phyloP scores from a whole-genome alignment of 2,888 invertebrate species.

The Fabriciana adippe region DNA sequence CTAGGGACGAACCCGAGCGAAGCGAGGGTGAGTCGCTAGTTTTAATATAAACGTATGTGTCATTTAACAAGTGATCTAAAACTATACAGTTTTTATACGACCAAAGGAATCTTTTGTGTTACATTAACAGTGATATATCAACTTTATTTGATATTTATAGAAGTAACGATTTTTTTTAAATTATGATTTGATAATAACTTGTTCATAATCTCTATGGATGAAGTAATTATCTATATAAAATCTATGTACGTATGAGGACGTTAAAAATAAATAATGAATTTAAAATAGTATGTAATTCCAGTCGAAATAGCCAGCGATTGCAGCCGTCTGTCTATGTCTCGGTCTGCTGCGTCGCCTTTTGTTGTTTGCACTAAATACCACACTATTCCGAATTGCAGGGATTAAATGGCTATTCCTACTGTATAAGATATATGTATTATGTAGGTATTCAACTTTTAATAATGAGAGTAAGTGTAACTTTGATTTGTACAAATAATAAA shows the following conservation, averaged over 20 bases:
- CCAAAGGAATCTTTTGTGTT: too few relatives aligned
- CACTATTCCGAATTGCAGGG: slow-evolving; percentile 14
- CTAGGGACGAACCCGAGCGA: too few relatives aligned
- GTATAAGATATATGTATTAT: not conserved
- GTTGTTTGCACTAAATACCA: slow-evolving; percentile 25
- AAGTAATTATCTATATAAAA: not conserved
- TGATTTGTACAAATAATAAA: too few relatives aligned
- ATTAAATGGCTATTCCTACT: slow-evolving; percentile 15
- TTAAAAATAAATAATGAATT: slow-evolving; percentile 18
- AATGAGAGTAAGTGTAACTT: not conserved
- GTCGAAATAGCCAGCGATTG: slow-evolving; percentile 26
- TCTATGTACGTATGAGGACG: not conserved
- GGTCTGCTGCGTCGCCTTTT: slow-evolving; percentile 26
- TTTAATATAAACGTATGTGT: too few relatives aligned
- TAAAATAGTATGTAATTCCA: slow-evolving; percentile 25
- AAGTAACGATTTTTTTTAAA: too few relatives aligned
- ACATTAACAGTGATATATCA: too few relatives aligned
- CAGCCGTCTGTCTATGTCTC: slow-evolving; percentile 28
- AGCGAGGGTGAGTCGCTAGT: too few relatives aligned
- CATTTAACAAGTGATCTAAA: too few relatives aligned
- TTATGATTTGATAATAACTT: too few relatives aligned
- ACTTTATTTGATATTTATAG: too few relatives aligned
- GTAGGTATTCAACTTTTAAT: not conserved
- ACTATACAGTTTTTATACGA: too few relatives aligned
- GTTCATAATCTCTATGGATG: too few relatives aligned